Conservation (phyloP, 2,888 invertebrate genomes). For the Bembecia ichneumoniformis region DNA sequence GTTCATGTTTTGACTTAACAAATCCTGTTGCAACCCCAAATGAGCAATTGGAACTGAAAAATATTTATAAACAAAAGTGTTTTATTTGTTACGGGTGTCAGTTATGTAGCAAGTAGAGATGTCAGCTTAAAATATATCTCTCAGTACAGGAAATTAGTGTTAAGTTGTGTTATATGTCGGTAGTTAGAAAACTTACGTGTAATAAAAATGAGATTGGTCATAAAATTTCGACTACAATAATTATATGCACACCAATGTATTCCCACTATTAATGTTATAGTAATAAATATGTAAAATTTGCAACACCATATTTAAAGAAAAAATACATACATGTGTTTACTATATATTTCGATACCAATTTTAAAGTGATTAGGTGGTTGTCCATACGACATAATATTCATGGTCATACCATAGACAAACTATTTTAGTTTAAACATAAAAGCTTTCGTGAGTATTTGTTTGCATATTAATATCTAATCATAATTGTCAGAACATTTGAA, state of each 20-base stretch:
- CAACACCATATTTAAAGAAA: neutral
- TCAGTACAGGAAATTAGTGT: conserved; percentile 69
- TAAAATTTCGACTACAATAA: neutral
- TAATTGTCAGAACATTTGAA: too few relatives aligned
- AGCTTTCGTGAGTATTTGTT: too few relatives aligned
- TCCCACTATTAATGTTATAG: neutral
- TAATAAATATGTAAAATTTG: neutral
- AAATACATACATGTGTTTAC: too few relatives aligned
- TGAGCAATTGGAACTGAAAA: too few relatives aligned
- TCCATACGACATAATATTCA: neutral
- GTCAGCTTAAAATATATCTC: conserved; percentile 59
- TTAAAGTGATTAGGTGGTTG: neutral
- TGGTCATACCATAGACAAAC: neutral
- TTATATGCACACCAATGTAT: neutral
- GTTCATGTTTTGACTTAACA: too few relatives aligned
- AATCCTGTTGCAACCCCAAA: too few relatives aligned
- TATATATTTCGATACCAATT: too few relatives aligned
- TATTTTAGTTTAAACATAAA: too few relatives aligned
- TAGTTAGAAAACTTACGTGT: conserved; percentile 53
- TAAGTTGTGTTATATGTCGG: conserved; percentile 55
- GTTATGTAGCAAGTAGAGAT: conserved; percentile 1
- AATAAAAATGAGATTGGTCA: conserved; percentile 13
- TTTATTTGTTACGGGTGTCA: neutral
- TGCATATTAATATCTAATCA: too few relatives aligned
- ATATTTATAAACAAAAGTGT: neutral